Conservation (phyloP, 2,888 invertebrate species). For the Agrypnus murinus region DNA sequence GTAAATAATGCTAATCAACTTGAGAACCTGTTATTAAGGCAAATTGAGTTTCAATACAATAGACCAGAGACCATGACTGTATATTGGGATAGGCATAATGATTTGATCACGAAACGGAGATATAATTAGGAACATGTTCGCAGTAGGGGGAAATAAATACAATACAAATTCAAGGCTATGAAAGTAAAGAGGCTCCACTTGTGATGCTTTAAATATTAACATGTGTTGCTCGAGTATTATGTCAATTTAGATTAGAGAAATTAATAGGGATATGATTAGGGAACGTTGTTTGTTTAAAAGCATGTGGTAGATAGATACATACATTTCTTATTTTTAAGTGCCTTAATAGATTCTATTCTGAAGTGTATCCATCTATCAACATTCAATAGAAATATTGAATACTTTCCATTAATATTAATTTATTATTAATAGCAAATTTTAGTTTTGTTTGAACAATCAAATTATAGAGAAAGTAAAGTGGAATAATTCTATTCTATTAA, state of each 20-base stretch:
- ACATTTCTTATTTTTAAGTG: no score
- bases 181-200: constrained; percentile 29
- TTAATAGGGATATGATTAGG: constrained; percentile 14
- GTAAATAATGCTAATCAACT: constrained; percentile 34
- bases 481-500: no score
- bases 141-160: constrained; percentile 6
- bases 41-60: constrained; percentile 37
- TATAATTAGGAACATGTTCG: constrained; percentile 27
- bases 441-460: no score
- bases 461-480: no score
- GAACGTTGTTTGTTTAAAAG: not conserved
- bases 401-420: no score
- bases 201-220: constrained; percentile 3
- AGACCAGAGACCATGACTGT: constrained; percentile 20
- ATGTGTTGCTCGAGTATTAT: constrained; percentile 4
- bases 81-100: constrained; percentile 36
- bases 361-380: no score
- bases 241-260: constrained; percentile 1
- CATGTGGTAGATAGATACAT: no score
- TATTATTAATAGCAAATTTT: no score
- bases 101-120: constrained; percentile 32
- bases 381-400: no score
- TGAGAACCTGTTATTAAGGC: constrained; percentile 35
- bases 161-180: constrained; percentile 26
- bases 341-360: no score